Percentiles rank a stretch among this genome's conserved stretches.
Evolutionary conservation across 2,113 vertebrate species (phyloP).

Genomic region (Andinoacara biseriatus): DNA sequence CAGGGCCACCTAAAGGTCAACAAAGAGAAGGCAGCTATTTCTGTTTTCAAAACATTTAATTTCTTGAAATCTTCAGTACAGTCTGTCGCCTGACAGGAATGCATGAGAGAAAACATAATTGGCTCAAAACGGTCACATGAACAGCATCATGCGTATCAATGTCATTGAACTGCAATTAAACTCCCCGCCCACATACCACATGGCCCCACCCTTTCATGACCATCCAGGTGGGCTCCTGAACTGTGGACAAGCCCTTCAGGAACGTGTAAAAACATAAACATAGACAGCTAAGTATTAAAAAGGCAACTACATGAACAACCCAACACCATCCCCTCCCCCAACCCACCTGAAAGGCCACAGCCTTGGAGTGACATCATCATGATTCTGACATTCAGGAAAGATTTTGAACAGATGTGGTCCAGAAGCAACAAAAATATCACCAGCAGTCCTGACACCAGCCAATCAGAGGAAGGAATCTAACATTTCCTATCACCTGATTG

Average conservation of each 20-base stretch:
- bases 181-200: neutral
- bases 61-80: conserved; percentile 89
- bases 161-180: conserved; percentile 28
- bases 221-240: conserved; percentile 31
- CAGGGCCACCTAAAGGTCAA: neutral
- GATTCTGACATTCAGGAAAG: conserved; percentile 45
- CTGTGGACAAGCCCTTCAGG: conserved; percentile 64
- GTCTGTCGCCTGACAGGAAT: conserved; percentile 96
- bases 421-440: conserved; percentile 45
- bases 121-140: conserved; percentile 97
- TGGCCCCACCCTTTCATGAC: conserved; percentile 27
- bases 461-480: conserved; percentile 34
- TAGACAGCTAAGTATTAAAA: conserved; percentile 41
- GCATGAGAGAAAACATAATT: conserved; percentile 93
- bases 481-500: conserved; percentile 16
- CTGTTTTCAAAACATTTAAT: conserved; percentile 76
- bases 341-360: neutral
- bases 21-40: neutral
- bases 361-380: conserved; percentile 42
- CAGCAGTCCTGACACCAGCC: conserved; percentile 41
- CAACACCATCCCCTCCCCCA: neutral
- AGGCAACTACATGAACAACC: conserved; percentile 15
- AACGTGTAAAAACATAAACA: conserved; percentile 42
- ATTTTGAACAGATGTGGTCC: conserved; percentile 61
- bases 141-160: conserved; percentile 60